These are phyloP conservation scores for Trichonephila inaurata DNA, from an alignment of 1,140 invertebrate genomes.

Conservation along the genomic window DNA sequence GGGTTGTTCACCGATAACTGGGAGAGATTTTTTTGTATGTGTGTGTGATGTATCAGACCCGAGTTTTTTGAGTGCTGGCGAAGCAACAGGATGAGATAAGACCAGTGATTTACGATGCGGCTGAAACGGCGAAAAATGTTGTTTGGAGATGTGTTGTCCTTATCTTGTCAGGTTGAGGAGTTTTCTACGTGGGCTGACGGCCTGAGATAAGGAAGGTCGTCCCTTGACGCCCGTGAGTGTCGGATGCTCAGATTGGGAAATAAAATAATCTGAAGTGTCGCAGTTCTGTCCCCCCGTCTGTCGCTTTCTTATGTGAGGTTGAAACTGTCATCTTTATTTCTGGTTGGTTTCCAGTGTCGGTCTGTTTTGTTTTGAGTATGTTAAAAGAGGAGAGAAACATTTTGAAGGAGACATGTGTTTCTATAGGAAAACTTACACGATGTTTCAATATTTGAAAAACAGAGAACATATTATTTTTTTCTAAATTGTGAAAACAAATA, in stretches of 20 bases:
- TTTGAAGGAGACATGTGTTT: neutral
- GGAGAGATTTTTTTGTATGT: neutral
- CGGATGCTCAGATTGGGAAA: neutral
- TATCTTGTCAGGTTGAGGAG: neutral
- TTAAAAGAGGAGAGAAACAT: too few relatives aligned
- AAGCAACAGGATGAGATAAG: neutral
- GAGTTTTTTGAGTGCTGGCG: neutral
- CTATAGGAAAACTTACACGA: too few relatives aligned
- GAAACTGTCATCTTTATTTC: neutral
- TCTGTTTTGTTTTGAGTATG: too few relatives aligned
- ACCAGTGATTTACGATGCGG: neutral
- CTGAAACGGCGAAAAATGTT: conserved; percentile 14
- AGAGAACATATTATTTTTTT: too few relatives aligned
- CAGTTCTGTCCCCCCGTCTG: neutral
- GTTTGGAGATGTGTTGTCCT: neutral
- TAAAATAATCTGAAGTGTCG: neutral
- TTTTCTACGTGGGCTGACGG: conserved; percentile 20
- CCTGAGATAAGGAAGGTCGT: neutral
- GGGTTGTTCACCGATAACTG: conserved; percentile 30
- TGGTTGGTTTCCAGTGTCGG: too few relatives aligned
- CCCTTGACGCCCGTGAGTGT: neutral
- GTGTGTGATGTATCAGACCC: neutral
- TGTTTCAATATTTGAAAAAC: too few relatives aligned
- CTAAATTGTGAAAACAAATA: too few relatives aligned
- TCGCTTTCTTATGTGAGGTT: neutral